Percentiles rank a stretch among this genome's conserved stretches.
Conservation (phyloP, 1,140 invertebrate species). For the Luehdorfia chinensis region DNA sequence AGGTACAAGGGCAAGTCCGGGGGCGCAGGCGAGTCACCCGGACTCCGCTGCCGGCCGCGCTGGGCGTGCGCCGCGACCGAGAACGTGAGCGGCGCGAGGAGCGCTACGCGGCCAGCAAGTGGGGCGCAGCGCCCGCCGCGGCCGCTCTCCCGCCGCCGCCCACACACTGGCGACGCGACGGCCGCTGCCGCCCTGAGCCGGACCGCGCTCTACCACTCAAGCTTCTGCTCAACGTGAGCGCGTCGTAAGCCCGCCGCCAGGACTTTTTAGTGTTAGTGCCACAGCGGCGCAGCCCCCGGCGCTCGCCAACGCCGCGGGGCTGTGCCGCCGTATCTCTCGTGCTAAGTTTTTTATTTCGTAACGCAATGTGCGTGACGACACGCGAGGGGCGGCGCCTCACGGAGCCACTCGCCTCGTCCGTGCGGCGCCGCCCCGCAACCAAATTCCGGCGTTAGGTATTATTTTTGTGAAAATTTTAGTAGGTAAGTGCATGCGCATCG, state of each 20-base stretch:
- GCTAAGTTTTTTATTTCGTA: constrained; percentile 67
- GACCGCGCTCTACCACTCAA: constrained; percentile 62
- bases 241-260: constrained; percentile 40
- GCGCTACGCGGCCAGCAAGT: constrained; percentile 70
- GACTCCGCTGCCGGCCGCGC: constrained; percentile 31
- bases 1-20: constrained; percentile 39
- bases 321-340: constrained; percentile 48
- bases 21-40: constrained; percentile 36
- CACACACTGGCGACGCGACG: constrained; percentile 67
- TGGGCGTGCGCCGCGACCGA: constrained; percentile 32
- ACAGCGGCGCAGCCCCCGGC: constrained; percentile 35
- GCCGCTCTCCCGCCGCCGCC: constrained; percentile 68
- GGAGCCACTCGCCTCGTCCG: constrained; percentile 22
- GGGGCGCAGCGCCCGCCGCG: constrained; percentile 69
- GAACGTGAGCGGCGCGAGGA: constrained; percentile 41
- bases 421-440: constrained; percentile 40
- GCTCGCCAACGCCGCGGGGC: constrained; percentile 26
- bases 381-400: constrained; percentile 26
- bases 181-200: constrained; percentile 57
- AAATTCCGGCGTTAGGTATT: constrained; percentile 75
- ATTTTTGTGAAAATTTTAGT: constrained; percentile 75
- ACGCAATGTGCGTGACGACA: constrained; percentile 43
- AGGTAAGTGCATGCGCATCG: constrained; percentile 49
- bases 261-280: constrained; percentile 64
- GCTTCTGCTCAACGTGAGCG: constrained; percentile 62